phyloP scores from a whole-genome alignment of 2,888 invertebrate species.

The Sminthurides aquaticus region DNA sequence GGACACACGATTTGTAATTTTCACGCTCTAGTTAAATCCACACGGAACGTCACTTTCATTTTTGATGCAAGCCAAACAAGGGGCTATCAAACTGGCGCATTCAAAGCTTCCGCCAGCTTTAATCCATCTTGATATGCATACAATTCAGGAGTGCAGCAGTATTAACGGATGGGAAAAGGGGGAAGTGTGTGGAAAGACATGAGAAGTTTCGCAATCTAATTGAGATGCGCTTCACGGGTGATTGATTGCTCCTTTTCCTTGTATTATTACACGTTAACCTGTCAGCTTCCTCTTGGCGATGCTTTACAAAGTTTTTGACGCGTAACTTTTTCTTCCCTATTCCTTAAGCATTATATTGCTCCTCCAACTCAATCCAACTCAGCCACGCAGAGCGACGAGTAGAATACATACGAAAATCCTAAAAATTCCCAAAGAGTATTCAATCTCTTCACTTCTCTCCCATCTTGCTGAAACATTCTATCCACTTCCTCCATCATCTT shows the following conservation, averaged over 20 bases:
- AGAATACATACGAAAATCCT: too few species aligned
- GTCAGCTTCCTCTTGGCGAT: slow-evolving; percentile 10
- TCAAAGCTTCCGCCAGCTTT: too few species aligned
- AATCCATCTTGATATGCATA: too few species aligned
- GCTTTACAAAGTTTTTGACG: slow-evolving; percentile 8
- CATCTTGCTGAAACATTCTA: slow-evolving; percentile 7
- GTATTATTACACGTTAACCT: slow-evolving; percentile 20
- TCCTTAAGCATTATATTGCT: not conserved
- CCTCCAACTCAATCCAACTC: not conserved
- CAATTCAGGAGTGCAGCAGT: too few species aligned
- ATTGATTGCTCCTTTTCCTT: slow-evolving; percentile 22
- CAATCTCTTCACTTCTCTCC: slow-evolving; percentile 5
- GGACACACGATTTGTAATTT: not conserved
- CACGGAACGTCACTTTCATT: too few species aligned
- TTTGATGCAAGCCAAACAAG: too few species aligned
- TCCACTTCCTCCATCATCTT: not conserved
- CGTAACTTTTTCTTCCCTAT: slow-evolving; percentile 8
- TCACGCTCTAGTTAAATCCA: not conserved
- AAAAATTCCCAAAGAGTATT: not conserved
- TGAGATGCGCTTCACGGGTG: slow-evolving; percentile 25
- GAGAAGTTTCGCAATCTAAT: slow-evolving; percentile 17
- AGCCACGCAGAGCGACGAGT: too few species aligned
- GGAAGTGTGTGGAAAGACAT: not conserved
- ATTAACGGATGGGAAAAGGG: too few species aligned
- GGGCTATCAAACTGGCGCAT: too few species aligned